A percentile compares a stretch with the other conserved stretches of the same genome.
These are phyloP conservation scores for Nemotelus nigrinus DNA, from an alignment of 2,888 invertebrate species.

Conservation along the genomic window DNA sequence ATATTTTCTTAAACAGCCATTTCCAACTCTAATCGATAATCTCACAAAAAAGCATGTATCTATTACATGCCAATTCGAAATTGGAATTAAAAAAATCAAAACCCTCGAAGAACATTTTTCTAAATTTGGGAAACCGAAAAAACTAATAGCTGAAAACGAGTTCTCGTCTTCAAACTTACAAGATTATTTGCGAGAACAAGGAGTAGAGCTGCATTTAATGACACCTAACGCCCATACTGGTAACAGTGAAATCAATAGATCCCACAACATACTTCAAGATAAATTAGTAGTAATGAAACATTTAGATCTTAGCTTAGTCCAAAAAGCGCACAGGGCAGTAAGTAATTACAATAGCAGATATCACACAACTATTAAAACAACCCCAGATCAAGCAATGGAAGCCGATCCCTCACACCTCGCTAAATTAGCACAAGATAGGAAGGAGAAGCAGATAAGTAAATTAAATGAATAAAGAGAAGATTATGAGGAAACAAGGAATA, in stretches of 20 bases:
- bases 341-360: slow-evolving; percentile 50
- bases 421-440: slow-evolving; percentile 10
- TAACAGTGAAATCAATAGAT: slow-evolving; percentile 44
- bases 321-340: slow-evolving; percentile 46
- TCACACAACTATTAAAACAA: slow-evolving; percentile 46
- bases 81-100: slow-evolving; percentile 46
- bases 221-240: slow-evolving; percentile 24
- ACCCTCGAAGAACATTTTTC: slow-evolving; percentile 44
- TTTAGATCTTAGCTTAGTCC: slow-evolving; percentile 37
- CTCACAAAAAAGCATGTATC: slow-evolving; percentile 47
- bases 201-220: slow-evolving; percentile 45
- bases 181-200: slow-evolving; percentile 35
- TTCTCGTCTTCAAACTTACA: slow-evolving; percentile 44
- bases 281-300: slow-evolving; percentile 46
- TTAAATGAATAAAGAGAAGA: not conserved
- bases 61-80: slow-evolving; percentile 48
- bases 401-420: not conserved
- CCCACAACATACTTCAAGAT: slow-evolving; percentile 47
- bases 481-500: not conserved
- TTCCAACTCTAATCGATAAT: slow-evolving; percentile 47
- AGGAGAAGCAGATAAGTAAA: not conserved
- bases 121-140: slow-evolving; percentile 47
- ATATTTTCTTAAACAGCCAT: slow-evolving; percentile 44
- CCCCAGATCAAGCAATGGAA: slow-evolving; percentile 47
- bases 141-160: slow-evolving; percentile 46